phyloP scores from a whole-genome alignment of 2,888 invertebrate species.

The Mycalesis mineus region DNA sequence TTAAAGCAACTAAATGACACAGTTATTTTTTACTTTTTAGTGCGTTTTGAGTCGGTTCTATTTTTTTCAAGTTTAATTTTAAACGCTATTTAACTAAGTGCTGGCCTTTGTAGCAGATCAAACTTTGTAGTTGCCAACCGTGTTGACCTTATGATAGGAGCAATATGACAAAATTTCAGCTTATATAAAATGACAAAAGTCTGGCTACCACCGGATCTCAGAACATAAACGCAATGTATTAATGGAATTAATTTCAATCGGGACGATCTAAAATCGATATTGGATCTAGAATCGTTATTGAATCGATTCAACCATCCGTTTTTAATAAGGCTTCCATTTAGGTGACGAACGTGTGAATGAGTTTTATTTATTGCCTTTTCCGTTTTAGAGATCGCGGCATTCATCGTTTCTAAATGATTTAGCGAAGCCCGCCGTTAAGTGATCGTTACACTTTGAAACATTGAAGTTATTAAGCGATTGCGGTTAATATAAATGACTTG shows the following conservation, averaged over 20 bases:
- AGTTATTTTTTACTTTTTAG: no score
- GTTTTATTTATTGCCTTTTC: slow-evolving; percentile 72
- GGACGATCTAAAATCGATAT: slow-evolving; percentile 38
- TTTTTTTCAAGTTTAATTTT: no score
- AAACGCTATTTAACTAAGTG: no score
- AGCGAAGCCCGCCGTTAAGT: slow-evolving; percentile 34
- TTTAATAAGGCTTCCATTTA: slow-evolving; percentile 74
- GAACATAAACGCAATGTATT: slow-evolving; percentile 36
- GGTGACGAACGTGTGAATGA: slow-evolving; percentile 77
- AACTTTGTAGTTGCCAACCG: no score
- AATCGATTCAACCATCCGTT: slow-evolving; percentile 59
- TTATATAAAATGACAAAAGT: no score
- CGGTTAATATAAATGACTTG: slow-evolving; percentile 1
- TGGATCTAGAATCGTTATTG: slow-evolving; percentile 33
- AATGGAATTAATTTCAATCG: slow-evolving; percentile 61
- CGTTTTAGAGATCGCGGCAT: slow-evolving; percentile 54
- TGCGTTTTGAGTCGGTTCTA: no score
- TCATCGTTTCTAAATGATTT: slow-evolving; percentile 69
- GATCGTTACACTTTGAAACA: slow-evolving; percentile 13
- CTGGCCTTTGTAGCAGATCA: no score
- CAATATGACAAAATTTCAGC: no score
- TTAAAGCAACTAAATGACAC: no score
- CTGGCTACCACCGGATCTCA: neutral
- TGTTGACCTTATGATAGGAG: no score
- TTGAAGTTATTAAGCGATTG: slow-evolving; percentile 15